A percentile compares a stretch with the other conserved stretches of the same genome.
Conservation (phyloP, 2,888 invertebrate genomes). For the Micropterix aruncella region DNA sequence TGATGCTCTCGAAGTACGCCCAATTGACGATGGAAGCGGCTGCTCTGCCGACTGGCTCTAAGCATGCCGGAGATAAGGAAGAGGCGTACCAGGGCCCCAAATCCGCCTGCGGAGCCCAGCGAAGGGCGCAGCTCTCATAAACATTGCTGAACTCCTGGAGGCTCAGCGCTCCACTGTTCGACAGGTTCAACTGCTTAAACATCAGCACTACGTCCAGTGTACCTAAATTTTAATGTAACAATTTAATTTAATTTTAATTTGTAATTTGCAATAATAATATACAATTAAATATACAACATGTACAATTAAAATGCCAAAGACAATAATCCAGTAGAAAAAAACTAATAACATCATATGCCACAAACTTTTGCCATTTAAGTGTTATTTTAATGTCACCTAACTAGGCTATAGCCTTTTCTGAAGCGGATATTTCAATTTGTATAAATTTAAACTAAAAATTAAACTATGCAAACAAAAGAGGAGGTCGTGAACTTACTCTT, state of each 20-base stretch:
- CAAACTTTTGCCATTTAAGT: too few species aligned
- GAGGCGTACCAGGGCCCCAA: conserved; percentile 56
- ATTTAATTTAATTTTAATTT: too few species aligned
- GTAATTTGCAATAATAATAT: conserved; percentile 1
- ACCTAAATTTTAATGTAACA: too few species aligned
- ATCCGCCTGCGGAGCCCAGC: conserved; percentile 59
- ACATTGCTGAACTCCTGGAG: conserved; percentile 59
- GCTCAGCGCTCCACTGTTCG: conserved; percentile 48
- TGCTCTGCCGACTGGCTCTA: conserved; percentile 45
- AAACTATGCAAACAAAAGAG: too few species aligned
- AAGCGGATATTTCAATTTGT: too few species aligned
- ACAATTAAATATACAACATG: neutral
- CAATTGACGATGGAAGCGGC: conserved; percentile 49
- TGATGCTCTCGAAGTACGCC: conserved; percentile 58
- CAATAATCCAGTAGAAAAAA: too few species aligned
- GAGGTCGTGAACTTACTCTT: conserved; percentile 53
- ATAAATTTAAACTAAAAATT: too few species aligned
- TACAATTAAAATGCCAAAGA: too few species aligned
- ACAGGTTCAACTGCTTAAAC: conserved; percentile 64
- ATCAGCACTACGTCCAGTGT: conserved; percentile 61
- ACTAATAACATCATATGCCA: conserved; percentile 1
- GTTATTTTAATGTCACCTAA: too few species aligned
- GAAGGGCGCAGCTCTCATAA: conserved; percentile 56
- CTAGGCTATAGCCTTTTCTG: too few species aligned
- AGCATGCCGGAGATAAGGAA: conserved; percentile 39